Evolutionary conservation across 1,140 invertebrate genomes (phyloP).

Genomic region (Hyles euphorbiae): DNA sequence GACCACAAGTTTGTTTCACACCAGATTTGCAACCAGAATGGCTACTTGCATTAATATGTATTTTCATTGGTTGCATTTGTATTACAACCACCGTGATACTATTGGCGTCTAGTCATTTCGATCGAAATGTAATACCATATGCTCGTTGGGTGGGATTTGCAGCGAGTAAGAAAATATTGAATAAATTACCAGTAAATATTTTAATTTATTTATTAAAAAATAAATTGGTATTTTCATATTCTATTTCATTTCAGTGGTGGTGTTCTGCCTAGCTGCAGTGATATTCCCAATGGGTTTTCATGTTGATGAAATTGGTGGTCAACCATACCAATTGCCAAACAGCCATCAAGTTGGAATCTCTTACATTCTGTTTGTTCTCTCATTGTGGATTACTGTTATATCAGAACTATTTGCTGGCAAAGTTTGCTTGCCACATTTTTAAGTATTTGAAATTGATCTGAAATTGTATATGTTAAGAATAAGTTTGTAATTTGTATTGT

Average conservation of each 20-base stretch:
- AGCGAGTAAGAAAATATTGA: conserved; percentile 82
- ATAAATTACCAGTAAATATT: too few species aligned
- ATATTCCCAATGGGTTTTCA: conserved; percentile 98
- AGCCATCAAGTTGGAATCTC: conserved; percentile 97
- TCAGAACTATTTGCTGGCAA: conserved; percentile 98
- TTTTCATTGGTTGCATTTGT: conserved; percentile 94
- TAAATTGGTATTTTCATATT: too few species aligned
- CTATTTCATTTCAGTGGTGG: conserved; percentile 84
- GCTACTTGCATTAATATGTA: conserved; percentile 92
- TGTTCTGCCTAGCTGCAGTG: conserved; percentile 95
- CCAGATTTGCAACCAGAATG: conserved; percentile 92
- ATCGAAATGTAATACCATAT: conserved; percentile 92
- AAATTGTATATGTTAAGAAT: conserved; percentile 1
- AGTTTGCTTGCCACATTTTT: conserved; percentile 96
- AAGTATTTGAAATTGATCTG: conserved; percentile 37
- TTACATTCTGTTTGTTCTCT: conserved; percentile 96
- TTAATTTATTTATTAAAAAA: neutral
- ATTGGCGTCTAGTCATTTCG: conserved; percentile 92
- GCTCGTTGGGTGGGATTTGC: conserved; percentile 97
- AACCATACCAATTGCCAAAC: conserved; percentile 95
- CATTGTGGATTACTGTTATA: conserved; percentile 96
- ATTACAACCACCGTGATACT: conserved; percentile 94
- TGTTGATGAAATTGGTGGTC: conserved; percentile 95
- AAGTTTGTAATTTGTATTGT: neutral
- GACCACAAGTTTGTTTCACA: conserved; percentile 91